Evolutionary conservation across 2,113 vertebrate genomes (phyloP), one percentile per base, ranked within the genome.

Genomic region (Apodemus speciosus): DNA sequence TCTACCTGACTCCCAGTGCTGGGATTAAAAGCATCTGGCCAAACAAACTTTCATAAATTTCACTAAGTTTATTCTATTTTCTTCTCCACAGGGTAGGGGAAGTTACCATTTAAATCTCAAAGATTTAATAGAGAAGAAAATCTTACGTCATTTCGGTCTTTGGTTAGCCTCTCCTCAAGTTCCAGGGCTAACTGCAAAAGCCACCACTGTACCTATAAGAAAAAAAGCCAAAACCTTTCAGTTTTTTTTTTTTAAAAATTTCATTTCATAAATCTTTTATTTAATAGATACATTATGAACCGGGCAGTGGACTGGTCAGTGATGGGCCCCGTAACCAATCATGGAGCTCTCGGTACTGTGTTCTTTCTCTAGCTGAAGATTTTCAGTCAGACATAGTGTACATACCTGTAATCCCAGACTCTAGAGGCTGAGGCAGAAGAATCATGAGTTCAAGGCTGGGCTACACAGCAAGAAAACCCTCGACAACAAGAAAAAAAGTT

Each of bases 161-260:
- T 99, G 81, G 93, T 98, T 92, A 99, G 97, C 94, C 99, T 98
- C 92, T 99, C 99, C 95, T 99, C 99, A 96, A 99, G 97, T 97
- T 99, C 99, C 79, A 99, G 98, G 68, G 99, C 98, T 97, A 99
- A 95, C 58, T 99, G 99, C 96, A 99, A 95, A 35, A 99, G 98
- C 99, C 99, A 99, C 96, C 99, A 97, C 32, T 99, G 99, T 43
- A 99, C 99, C 99, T 99, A 97, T 81, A 97, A 64, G 35, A 69
- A 75, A 58, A 23, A 85, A 75, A 76, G n/a, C 6, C 21, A 58
- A 60, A 58, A 27, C 2, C 40, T 13, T 32, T 53, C 64, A 66
- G 30, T 13, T 66, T 27, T 18, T 53, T 53, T 53, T 53, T 18
- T 62, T 60, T 60, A 8, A 58, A 62, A 56, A 20, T 56, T 18